Conservation (phyloP, 2,888 invertebrate species). For the Brassicogethes aeneus region DNA sequence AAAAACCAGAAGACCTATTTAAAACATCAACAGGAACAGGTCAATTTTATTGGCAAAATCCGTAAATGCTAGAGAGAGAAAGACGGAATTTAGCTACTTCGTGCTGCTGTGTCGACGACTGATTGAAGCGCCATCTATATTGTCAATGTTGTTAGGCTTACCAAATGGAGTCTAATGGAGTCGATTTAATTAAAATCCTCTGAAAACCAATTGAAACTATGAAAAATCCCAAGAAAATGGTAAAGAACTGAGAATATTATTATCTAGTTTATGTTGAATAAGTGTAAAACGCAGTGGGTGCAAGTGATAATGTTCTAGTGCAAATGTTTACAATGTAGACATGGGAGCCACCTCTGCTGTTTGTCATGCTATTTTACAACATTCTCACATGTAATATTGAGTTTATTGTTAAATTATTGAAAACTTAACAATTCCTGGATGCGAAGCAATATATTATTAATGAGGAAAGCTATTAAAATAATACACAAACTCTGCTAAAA, state of each 20-base stretch:
- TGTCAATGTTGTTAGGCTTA: constrained; percentile 68
- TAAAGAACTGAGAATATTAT: constrained; percentile 32
- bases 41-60: constrained; percentile 6
- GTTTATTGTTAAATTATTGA: not conserved
- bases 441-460: not conserved
- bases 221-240: constrained; percentile 43
- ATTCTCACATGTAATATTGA: constrained; percentile 16
- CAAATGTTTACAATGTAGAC: constrained; percentile 44
- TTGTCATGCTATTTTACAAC: constrained; percentile 37
- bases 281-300: constrained; percentile 32
- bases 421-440: no score
- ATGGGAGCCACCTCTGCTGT: constrained; percentile 45
- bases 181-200: constrained; percentile 55
- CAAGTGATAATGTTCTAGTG: constrained; percentile 33
- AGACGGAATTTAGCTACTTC: not conserved
- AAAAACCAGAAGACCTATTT: no score
- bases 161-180: constrained; percentile 55
- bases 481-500: constrained; percentile 3
- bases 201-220: constrained; percentile 46
- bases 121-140: constrained; percentile 68
- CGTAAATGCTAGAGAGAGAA: constrained; percentile 4
- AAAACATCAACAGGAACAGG: no score
- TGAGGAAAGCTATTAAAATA: constrained; percentile 8
- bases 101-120: constrained; percentile 43
- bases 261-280: constrained; percentile 29